A percentile compares a stretch with the other conserved stretches of the same genome.
Conservation (phyloP, 2,888 invertebrate genomes). For the Plemyria rubiginata region DNA sequence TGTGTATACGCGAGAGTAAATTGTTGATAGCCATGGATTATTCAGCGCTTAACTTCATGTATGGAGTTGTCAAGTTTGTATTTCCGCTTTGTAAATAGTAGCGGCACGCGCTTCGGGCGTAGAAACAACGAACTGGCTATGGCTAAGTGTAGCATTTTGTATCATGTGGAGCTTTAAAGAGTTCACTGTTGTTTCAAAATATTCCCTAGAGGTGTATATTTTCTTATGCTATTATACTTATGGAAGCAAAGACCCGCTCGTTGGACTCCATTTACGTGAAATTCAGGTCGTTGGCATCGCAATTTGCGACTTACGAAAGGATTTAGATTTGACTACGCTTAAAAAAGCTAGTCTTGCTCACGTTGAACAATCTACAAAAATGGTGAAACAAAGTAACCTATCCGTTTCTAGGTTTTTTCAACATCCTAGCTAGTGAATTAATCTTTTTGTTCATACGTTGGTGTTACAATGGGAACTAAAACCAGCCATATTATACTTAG, state of each 20-base stretch:
- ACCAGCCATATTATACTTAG: conserved; percentile 13
- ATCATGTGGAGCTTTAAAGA: conserved; percentile 41
- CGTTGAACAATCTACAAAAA: conserved; percentile 1
- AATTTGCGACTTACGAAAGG: conserved; percentile 41
- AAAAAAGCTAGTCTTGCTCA: not conserved
- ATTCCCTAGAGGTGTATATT: conserved; percentile 54
- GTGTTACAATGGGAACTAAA: conserved; percentile 12
- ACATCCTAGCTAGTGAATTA: conserved; percentile 9
- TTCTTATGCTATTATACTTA: conserved; percentile 46
- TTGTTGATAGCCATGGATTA: conserved; percentile 40
- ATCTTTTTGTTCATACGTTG: conserved; percentile 15
- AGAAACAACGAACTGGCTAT: conserved; percentile 14
- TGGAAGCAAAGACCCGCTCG: conserved; percentile 47
- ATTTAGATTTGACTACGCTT: conserved; percentile 42
- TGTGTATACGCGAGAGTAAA: conserved; percentile 54
- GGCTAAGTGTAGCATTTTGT: conserved; percentile 38
- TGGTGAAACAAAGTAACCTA: not conserved
- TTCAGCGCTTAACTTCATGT: conserved; percentile 32
- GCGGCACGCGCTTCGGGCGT: conserved; percentile 24
- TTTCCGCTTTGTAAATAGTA: conserved; percentile 40
- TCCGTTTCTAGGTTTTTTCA: conserved; percentile 2
- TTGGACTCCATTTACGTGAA: conserved; percentile 45
- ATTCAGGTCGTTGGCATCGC: conserved; percentile 46
- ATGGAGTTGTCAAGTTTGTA: conserved; percentile 37
- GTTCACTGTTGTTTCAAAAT: conserved; percentile 50